These are phyloP conservation scores for Podilymbus podiceps DNA, from an alignment of 2,113 vertebrate species.

Conservation along the genomic window DNA sequence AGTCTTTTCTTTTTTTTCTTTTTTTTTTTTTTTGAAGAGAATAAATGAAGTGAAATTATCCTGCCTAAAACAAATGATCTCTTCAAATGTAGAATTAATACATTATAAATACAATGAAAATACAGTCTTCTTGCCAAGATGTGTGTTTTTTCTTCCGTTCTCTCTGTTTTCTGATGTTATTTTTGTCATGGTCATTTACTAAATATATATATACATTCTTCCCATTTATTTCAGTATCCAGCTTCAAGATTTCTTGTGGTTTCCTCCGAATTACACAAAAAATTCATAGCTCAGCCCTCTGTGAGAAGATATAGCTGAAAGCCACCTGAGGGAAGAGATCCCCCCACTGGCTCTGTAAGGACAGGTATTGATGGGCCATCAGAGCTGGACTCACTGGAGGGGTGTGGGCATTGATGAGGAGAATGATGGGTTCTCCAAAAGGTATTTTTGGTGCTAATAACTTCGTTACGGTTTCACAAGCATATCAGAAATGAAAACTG, in stretches of 20 bases:
- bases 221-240: not conserved
- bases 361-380: not conserved
- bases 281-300: slow-evolving; percentile 2
- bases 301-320: not conserved
- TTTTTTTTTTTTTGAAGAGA: not conserved
- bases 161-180: not conserved
- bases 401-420: not conserved
- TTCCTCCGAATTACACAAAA: slow-evolving; percentile 7
- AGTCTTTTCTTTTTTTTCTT: not conserved
- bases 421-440: not conserved
- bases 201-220: not conserved
- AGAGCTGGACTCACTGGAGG: not conserved
- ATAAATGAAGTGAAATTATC: not conserved
- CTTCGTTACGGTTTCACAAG: not conserved
- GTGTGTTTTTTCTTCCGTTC: not conserved
- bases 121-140: not conserved
- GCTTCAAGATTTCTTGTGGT: not conserved
- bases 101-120: not conserved
- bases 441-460: not conserved
- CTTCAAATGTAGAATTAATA: not conserved
- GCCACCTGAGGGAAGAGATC: not conserved
- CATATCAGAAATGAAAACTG: not conserved
- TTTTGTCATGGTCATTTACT: slow-evolving; percentile 15
- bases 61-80: not conserved
- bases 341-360: not conserved